Base-by-base conservation (phyloP, 2,888 invertebrate species). In the Epistrophe eligans region DNA sequence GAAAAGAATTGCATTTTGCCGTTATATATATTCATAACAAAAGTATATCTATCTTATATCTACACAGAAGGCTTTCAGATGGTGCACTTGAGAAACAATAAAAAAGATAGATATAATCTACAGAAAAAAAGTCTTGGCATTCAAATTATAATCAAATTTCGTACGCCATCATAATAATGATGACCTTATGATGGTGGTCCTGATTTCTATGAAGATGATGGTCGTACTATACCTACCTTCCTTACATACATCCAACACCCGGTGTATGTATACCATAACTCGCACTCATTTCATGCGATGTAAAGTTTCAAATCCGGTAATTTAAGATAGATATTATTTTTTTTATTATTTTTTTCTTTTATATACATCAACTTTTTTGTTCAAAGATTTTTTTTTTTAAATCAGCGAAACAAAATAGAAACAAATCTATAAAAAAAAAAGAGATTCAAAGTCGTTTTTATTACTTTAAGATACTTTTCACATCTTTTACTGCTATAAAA, bases 291-390 rank as follows among this genome's bases (percentile, higher is more conserved):
- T 28, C 4, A 32, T 28, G 57, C 43, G 48, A 35, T n/a, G 13
- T 48, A 15, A 11, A 83, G 67, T 79, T 74, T 79, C 58, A 71
- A 80, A 76, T 84, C 80, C 84, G 80, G 84, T 76, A 84, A 79
- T 38, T 71, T 17, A 52, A 84, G 84, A 66, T 64, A 60, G 15
- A 13, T 6, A 13, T 15, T 6, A 43, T 43, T n/a, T 17, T 48
- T 66, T 67, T 38, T 43, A 38, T n/a, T 28, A 7, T 48, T 11
- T 50, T 60, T 52, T 19, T n/a, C 11, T 58, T 58, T 4, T 32
- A 32, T 5, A 17, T 57, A 48, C 35, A 35, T 58, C 35, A 58
- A 38, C 17, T 35, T 28, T 57, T 43, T 64, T 45, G 32, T 76
- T 55, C 15, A 17, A n/a, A 64, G 9, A 70, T 24, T 28, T 62